Percentiles rank a stretch among this genome's conserved stretches.
Conservation (phyloP, 2,113 vertebrate genomes). For the Menidia beryllina region DNA sequence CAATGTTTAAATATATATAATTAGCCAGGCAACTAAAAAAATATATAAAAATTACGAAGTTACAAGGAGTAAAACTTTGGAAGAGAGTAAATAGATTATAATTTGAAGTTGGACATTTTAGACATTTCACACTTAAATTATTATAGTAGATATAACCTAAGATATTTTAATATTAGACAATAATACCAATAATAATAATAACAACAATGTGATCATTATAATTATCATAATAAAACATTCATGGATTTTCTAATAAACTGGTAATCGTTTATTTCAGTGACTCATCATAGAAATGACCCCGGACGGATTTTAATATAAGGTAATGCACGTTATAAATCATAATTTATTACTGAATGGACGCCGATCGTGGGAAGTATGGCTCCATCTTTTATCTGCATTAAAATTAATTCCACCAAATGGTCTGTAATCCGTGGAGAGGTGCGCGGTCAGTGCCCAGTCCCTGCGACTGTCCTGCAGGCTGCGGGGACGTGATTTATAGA, state of each 20-base stretch:
- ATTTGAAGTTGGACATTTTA: not conserved
- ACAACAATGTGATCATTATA: slow-evolving; percentile 18
- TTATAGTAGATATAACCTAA: not conserved
- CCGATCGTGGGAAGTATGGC: slow-evolving; percentile 18
- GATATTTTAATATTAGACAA: no score
- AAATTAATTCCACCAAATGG: slow-evolving; percentile 68
- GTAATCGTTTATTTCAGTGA: slow-evolving; percentile 22
- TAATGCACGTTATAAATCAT: slow-evolving; percentile 41
- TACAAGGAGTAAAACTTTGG: not conserved
- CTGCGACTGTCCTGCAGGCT: slow-evolving; percentile 82
- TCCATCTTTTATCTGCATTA: slow-evolving; percentile 63
- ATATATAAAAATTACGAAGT: not conserved
- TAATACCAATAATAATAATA: slow-evolving; percentile 16
- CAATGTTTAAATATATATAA: not conserved
- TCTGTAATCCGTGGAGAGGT: slow-evolving; percentile 52
- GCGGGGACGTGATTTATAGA: slow-evolving; percentile 85
- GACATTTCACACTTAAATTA: not conserved
- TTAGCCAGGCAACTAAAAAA: not conserved
- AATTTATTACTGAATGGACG: slow-evolving; percentile 51
- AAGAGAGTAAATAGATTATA: not conserved
- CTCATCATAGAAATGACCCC: slow-evolving; percentile 35
- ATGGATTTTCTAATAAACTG: slow-evolving; percentile 11
- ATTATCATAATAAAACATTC: slow-evolving; percentile 19
- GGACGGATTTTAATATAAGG: slow-evolving; percentile 35
- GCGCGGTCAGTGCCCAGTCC: slow-evolving; percentile 49